Base-by-base conservation (phyloP, 2,888 invertebrate genomes). In the Campopleginae sp. region DNA sequence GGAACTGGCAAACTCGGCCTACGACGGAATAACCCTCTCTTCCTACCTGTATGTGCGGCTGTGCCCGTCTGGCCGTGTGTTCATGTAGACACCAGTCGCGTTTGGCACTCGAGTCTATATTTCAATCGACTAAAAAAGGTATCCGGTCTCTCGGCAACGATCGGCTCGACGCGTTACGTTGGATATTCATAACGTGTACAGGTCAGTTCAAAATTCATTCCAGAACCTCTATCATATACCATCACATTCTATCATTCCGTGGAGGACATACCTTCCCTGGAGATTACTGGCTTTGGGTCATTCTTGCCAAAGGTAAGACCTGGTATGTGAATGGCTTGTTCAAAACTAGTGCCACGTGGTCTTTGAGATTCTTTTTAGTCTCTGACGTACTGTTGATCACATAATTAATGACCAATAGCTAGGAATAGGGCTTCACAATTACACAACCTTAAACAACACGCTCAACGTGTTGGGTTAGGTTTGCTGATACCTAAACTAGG, bases 121-220 rank as follows among this genome's bases (percentile, higher is more conserved):
- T 92, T 92, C 91, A 90, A 92, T 92, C 91, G 90, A 88, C 90
- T 90, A 87, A 87, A 90, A 91, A 91, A 91, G 86, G 84, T 84
- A 76, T 80, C 80, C 54, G 78, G 61, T 79, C 65, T 79, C 70
- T 44, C 70, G 65, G 58, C 79, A 77, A 66, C 81, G 61, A 71
- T 51, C 70, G n/a, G 48, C 51, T 48, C 14, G 27, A 58, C 58
- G 27, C 58, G 27, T 58, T 58, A 27, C 27, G 58, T 14, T 58
- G 27, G 23, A 27, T 58, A 58, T 58, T 58, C 58, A 14, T 27
- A 58, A 3, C 58, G 14, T 27, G 14, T 58, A 58, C 27, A 58
- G 58, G 58, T 27, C 27, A 14, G 2, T 27, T 23, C 58, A 58
- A 58, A 58, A 58, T 58, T 14, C 5, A 58, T 14, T 5, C 14